Evolutionary conservation across 2,888 invertebrate species (phyloP).

Genomic region (Melikaiella ostensackeni): DNA sequence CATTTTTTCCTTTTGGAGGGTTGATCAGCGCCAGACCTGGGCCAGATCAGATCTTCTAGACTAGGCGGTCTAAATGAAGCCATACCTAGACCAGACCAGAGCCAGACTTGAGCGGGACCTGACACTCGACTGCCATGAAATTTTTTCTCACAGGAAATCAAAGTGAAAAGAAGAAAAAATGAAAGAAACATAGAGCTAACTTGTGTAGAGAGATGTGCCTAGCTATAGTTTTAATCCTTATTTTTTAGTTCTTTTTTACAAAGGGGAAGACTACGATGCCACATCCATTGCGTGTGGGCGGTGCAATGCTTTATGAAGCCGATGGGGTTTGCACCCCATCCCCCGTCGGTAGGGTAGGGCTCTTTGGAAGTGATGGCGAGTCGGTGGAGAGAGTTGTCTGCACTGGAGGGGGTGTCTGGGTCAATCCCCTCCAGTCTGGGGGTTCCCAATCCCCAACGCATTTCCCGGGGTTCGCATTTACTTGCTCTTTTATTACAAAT

Average conservation of each 20-base stretch:
- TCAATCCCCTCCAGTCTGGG: constrained; percentile 75
- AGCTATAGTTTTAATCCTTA: constrained; percentile 3
- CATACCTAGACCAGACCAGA: no score
- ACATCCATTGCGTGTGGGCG: constrained; percentile 60
- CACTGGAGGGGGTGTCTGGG: constrained; percentile 77
- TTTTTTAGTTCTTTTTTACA: background rate
- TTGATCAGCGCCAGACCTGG: no score
- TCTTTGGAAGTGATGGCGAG: constrained; percentile 60
- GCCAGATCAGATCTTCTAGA: no score
- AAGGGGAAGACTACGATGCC: constrained; percentile 42
- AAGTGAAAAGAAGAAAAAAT: background rate
- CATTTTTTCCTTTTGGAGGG: no score
- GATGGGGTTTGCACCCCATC: constrained; percentile 64
- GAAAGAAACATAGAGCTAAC: background rate
- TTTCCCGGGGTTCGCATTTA: constrained; percentile 73
- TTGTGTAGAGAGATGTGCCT: background rate
- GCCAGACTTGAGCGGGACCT: no score
- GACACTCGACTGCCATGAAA: no score
- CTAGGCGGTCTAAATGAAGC: no score
- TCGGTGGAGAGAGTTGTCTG: constrained; percentile 66
- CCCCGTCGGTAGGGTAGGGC: constrained; percentile 60
- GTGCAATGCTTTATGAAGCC: constrained; percentile 67
- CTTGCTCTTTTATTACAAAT: constrained; percentile 49
- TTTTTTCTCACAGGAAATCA: no score
- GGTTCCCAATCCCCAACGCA: constrained; percentile 73